phyloP scores from a whole-genome alignment of 2,888 invertebrate species.

The Cephus pygmeus region DNA sequence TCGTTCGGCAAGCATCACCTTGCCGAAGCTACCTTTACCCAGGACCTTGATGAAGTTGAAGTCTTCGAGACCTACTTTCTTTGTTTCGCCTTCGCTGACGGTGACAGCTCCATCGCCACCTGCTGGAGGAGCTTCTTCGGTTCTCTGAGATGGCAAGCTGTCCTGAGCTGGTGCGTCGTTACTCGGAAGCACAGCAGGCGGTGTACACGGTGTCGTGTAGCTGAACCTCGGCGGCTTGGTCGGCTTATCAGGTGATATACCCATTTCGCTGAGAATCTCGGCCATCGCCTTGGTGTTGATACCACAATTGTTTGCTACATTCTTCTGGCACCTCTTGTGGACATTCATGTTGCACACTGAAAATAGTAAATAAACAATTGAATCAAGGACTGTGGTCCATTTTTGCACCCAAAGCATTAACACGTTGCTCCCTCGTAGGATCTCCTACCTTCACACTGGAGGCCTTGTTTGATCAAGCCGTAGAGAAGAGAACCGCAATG shows the following conservation, averaged over 20 bases:
- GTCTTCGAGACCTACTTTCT: constrained; percentile 82
- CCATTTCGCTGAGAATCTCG: constrained; percentile 89
- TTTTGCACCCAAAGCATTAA: background rate
- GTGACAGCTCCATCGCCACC: constrained; percentile 31
- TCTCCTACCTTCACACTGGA: constrained; percentile 88
- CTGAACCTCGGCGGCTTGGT: constrained; percentile 64
- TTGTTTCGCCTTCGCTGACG: constrained; percentile 44
- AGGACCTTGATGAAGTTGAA: constrained; percentile 98
- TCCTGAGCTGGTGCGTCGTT: constrained; percentile 15
- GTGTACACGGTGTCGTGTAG: constrained; percentile 32
- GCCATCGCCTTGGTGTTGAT: constrained; percentile 98
- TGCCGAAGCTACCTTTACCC: constrained; percentile 99
- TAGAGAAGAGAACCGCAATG: constrained; percentile 98
- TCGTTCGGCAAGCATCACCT: constrained; percentile 97
- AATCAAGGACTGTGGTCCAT: background rate
- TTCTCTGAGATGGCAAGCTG: background rate
- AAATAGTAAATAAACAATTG: background rate
- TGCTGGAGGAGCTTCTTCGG: constrained; percentile 9
- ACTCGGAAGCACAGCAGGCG: background rate
- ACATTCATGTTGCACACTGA: constrained; percentile 96
- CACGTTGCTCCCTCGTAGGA: background rate
- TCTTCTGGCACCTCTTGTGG: constrained; percentile 98
- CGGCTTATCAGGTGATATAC: constrained; percentile 90
- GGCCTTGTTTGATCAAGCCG: constrained; percentile 94
- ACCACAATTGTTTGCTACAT: constrained; percentile 99